phyloP scores from a whole-genome alignment of 1,140 invertebrate species.

The Tetramorium simillimum region DNA sequence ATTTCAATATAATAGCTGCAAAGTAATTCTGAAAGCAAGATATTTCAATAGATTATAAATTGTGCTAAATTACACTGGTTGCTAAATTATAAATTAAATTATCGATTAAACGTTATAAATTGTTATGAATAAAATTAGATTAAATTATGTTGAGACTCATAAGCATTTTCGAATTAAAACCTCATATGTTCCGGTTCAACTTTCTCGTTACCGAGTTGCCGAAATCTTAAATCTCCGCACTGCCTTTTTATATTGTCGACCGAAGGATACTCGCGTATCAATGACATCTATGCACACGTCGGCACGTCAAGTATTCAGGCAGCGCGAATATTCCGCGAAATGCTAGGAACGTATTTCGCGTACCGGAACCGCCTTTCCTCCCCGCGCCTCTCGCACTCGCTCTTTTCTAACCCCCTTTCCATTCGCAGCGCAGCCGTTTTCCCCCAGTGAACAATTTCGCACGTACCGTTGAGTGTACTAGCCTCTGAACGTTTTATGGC shows the following conservation, averaged over 20 bases:
- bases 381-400: neutral
- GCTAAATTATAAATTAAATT: neutral
- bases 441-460: slow-evolving; percentile 58
- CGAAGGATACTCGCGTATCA: slow-evolving; percentile 46
- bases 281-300: slow-evolving; percentile 54
- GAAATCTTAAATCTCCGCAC: neutral
- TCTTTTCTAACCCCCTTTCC: slow-evolving; percentile 8
- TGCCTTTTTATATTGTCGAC: neutral
- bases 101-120: neutral
- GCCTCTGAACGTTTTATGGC: slow-evolving; percentile 58
- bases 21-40: neutral
- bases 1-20: too few species aligned
- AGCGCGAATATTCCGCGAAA: slow-evolving; percentile 57
- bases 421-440: slow-evolving; percentile 46
- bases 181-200: neutral
- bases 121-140: neutral
- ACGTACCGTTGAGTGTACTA: slow-evolving; percentile 60
- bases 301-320: slow-evolving; percentile 41
- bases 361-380: slow-evolving; percentile 10
- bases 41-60: neutral
- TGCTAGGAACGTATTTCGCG: slow-evolving; percentile 56
- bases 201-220: neutral
- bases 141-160: neutral
- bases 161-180: slow-evolving; percentile 4
- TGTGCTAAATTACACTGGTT: neutral